Base-by-base conservation (phyloP, 2,797 vertebrate genomes). In the Thripadectes ignobilis region DNA sequence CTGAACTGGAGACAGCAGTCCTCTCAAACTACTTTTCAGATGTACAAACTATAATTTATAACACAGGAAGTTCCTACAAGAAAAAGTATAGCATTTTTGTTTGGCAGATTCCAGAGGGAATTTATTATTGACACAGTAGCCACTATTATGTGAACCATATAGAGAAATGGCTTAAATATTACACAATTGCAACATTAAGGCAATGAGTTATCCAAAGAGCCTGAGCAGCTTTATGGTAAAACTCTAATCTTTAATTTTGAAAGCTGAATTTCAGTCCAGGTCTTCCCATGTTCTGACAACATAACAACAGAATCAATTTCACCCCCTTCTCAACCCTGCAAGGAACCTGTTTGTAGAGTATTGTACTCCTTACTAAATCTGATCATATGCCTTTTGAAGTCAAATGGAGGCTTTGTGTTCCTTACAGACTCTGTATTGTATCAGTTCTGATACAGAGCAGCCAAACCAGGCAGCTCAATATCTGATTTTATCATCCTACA, bases 21-120 rank as follows among this genome's bases (percentile, higher is more conserved):
- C 39, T 81, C 68, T 85, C 58, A 83, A 80, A 57, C 57, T 63
- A 29, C 48, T 93, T 92, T 66, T 75, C 73, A 83, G 59, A 78
- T 46, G 15, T 48, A 61, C 29, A 86, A 91, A 54, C 24, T 16
- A 66, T 59, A 3, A 0, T 59, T 93, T 65, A 49, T 65, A 54
- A 16, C 9, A 17, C 17, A 74, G 43, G 54, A 85, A 76, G 29
- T 49, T 73, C n/a, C 16, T 58, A 38, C 8, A 14, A 79, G 67
- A 71, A 71, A 74, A 87, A n/a, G 6, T 9, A 22, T 2, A 24
- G 10, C 16, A 7, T n/a, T 85, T 77, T 69, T 65, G 9, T 61
- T 75, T 69, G 32, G 9, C 49, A 86, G 29, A 69, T 86, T 91
- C 49, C 66, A 61, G 57, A 20, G 82, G 30, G 9, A 57, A 17